Conservation (phyloP, 2,888 invertebrate genomes). For the Chymomyza caudatula region DNA sequence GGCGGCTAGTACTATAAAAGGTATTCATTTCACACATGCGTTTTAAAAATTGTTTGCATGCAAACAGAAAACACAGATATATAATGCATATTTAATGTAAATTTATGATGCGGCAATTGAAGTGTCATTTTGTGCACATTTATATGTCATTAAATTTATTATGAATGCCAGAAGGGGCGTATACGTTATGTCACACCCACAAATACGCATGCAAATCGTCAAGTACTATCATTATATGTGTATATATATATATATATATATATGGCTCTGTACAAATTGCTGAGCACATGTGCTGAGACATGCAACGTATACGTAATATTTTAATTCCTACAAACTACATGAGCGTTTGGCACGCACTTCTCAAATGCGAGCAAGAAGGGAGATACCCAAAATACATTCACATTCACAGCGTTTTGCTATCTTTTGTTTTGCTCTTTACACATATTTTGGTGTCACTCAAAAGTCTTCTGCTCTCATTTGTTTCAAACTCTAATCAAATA, state of each 20-base stretch:
- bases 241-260: slow-evolving; percentile 4
- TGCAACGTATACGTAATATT: slow-evolving; percentile 29
- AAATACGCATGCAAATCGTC: background rate
- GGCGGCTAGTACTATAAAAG: background rate
- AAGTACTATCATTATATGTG: background rate
- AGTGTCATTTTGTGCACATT: slow-evolving; percentile 29
- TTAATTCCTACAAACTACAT: background rate
- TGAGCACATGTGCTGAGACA: background rate
- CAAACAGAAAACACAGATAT: background rate
- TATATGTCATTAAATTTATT: slow-evolving; percentile 36
- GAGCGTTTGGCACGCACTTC: slow-evolving; percentile 20
- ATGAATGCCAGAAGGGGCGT: slow-evolving; percentile 6
- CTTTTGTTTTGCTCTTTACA: background rate
- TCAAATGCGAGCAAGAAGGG: slow-evolving; percentile 19
- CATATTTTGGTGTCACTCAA: slow-evolving; percentile 20
- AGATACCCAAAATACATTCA: background rate
- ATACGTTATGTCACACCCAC: background rate
- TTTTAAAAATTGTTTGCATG: background rate
- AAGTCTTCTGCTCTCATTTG: slow-evolving; percentile 10
- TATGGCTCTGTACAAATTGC: background rate
- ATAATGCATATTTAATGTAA: slow-evolving; percentile 19
- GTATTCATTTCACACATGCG: background rate
- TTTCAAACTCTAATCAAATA: slow-evolving; percentile 42
- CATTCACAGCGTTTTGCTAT: background rate
- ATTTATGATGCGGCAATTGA: slow-evolving; percentile 33